Base-by-base conservation (phyloP, 2,797 vertebrate species). In the Periophthalmus magnuspinnatus region DNA sequence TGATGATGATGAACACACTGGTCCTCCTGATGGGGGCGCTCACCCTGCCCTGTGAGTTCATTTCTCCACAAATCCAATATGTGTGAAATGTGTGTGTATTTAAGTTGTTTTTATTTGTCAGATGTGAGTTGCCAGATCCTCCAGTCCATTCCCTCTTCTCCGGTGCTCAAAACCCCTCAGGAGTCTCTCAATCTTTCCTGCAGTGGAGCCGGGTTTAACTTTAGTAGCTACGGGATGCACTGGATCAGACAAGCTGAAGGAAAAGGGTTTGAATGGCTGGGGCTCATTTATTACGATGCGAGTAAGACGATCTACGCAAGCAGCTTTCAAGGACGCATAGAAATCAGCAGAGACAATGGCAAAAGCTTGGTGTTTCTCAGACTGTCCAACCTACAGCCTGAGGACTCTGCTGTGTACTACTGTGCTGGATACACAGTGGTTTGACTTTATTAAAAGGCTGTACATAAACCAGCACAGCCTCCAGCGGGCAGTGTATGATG, bases 71-170 rank as follows among this genome's bases (percentile, higher is more conserved):
- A 7, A 17, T 56, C n/a, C 5, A 58, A 0, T 58, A 33, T 6
- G n/a, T 33, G 32, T 58, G 4, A 5, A 2, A 3, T 5, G 1
- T 58, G 24, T 2, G 0, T 58, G 22, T 21, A 19, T 38, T 56
- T 1, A n/a, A n/a, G 11, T 34, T n/a, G 8, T 19, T 68, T 68
- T 32, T 24, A 10, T 24, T 41, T 6, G 11, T 36, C 59, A 61
- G 59, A 19, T 38, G 59, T 61, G 21, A 70, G 33, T 55, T 45
- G 76, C 54, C 75, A 87, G 13, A 17, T 6, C 56, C 58, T 83
- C 13, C 24, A 58, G 68, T 68, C 75, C 62, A 78, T 86, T 69
- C 69, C 64, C 71, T 85, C 72, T 77, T 64, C 2, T 75, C 73
- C 33, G 73, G 72, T 59, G 59, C 75, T 68, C 0, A 79, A 81